Base-by-base conservation (phyloP, 2,113 vertebrate species). In the Helogale parvula region DNA sequence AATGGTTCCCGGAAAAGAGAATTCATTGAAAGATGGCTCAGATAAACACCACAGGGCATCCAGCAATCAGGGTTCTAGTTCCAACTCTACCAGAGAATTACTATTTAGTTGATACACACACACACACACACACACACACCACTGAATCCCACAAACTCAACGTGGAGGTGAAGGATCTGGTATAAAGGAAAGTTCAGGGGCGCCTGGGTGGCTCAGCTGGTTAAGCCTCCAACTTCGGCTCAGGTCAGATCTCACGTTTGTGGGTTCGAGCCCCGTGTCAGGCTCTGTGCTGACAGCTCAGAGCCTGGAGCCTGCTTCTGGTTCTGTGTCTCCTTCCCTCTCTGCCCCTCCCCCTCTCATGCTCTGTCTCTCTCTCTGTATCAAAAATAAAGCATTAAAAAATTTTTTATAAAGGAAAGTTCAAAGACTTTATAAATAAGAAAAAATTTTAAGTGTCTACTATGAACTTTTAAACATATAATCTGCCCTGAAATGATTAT, bases 401-500 rank as follows among this genome's bases (percentile, higher is more conserved):
- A 41, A 41, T 5, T 41, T 41, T 41, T 47, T 35, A 54, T 7
- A 68, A 47, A 52, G 41, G 60, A 83, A 88, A 72, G 77, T 50
- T 57, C 38, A 47, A 88, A 92, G 4, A 38, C 47, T 63, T 92
- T 45, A 71, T 3, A 92, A 7, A 47, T 47, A 21, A 88, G 54
- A 94, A 50, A 88, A 83, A 77, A 94, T 31, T 31, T 31, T 45
- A 65, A 92, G 38, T 35, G 71, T 69, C 50, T 81, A 35, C n/a
- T 91, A 31, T 74, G 33, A 90, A 81, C 12, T 14, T 88, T 72
- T 45, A 74, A 80, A 69, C 63, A 89, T 5, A 54, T 45, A 95
- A 41, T 52, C 29, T 79, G 86, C n/a, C 71, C 27, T 96, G 27
- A 91, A 88, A 77, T 94, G 27, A 82, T 87, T 85, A 82, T 23